Evolutionary conservation across 2,797 vertebrate species (phyloP).

Genomic region (Lateolabrax maculatus): DNA sequence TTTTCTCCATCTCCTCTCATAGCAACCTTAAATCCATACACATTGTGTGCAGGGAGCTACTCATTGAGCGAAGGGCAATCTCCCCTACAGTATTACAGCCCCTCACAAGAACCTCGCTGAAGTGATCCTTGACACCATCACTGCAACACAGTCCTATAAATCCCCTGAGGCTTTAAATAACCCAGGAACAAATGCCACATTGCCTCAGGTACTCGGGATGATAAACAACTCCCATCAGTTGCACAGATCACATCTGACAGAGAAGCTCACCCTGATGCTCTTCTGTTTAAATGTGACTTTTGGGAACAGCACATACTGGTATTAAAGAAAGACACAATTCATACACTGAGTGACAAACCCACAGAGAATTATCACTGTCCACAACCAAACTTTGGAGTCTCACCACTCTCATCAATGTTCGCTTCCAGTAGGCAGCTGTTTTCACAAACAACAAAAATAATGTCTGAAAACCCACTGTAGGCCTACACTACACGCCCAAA

Average conservation of each 20-base stretch:
- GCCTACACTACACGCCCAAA: neutral
- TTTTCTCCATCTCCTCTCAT: neutral
- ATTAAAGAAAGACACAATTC: slow-evolving; percentile 1
- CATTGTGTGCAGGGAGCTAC: slow-evolving; percentile 6
- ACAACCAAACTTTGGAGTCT: neutral
- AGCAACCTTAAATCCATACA: slow-evolving; percentile 13
- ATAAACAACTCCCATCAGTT: slow-evolving; percentile 69
- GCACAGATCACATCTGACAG: slow-evolving; percentile 70
- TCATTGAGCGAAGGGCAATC: slow-evolving; percentile 24
- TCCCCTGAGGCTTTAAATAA: slow-evolving; percentile 73
- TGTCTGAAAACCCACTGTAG: neutral
- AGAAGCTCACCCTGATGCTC: slow-evolving; percentile 61
- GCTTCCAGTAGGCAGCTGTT: neutral
- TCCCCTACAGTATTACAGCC: slow-evolving; percentile 43
- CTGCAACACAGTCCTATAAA: slow-evolving; percentile 60
- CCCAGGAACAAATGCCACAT: slow-evolving; percentile 77
- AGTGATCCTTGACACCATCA: slow-evolving; percentile 79
- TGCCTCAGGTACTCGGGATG: slow-evolving; percentile 62
- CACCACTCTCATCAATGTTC: neutral
- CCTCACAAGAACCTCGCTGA: slow-evolving; percentile 54
- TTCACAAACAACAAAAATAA: neutral
- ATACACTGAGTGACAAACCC: neutral
- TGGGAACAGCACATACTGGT: slow-evolving; percentile 18
- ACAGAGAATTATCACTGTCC: neutral
- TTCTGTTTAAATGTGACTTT: slow-evolving; percentile 61